Evolutionary conservation across 2,888 invertebrate species (phyloP), one percentile per base, ranked within the genome.

Genomic region (Philereme transversata): DNA sequence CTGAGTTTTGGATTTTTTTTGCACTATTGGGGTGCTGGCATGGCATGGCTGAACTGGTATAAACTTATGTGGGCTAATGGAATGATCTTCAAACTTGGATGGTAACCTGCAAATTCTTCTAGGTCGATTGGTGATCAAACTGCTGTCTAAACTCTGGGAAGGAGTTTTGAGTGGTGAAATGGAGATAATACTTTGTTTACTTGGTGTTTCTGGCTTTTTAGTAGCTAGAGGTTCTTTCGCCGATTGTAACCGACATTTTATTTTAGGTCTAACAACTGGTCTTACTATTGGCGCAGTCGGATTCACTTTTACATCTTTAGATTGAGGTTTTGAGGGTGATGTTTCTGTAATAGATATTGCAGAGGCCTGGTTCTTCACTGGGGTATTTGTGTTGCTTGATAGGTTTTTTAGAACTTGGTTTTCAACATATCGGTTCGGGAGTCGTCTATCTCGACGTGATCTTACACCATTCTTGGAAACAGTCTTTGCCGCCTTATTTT

Each of bases 21-120:
- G 69, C 8, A 68, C 60, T 56, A 83, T 76, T 10, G 90, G 90
- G 34, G 90, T 90, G 65, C 89, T 90, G 1, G 89, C 82, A 77
- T 84, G 76, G 43, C 79, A 74, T 62, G 88, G 87, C 49, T 83
- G 77, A n/a, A 86, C 76, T 9, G 83, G 81, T 58, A 83, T 72
- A 64, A 77, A 83, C 56, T 87, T 88, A 55, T 69, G 79, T 33
- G 90, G 90, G 62, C 90, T 91, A 9, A 86, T 67, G 5, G 81
- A 83, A 69, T 88, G 83, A 11, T 89, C 84, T 44, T 86, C 82
- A 75, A 88, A 87, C 46, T 80, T 83, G 4, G 85, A 85, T 56
- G 91, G 91, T 36, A 91, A 69, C 8, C 83, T 75, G 57, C 83
- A 82, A 41, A 86, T 77, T 63, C 90, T 84, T 67, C 81, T 87